Base-by-base conservation (phyloP, 2,888 invertebrate species). In the Callyntrura sp. region DNA sequence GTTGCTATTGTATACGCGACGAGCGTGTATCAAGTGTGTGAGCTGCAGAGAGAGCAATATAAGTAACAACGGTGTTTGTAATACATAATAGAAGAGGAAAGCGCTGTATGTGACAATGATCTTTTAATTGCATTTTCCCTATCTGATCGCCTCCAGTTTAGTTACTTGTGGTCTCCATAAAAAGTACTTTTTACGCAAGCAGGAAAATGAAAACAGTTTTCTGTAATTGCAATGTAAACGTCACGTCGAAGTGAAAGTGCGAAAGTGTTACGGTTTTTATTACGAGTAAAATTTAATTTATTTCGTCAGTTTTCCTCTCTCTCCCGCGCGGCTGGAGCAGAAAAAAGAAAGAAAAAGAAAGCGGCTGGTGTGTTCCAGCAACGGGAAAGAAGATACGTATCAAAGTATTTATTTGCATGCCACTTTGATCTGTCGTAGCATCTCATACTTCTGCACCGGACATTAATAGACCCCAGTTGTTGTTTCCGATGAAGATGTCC, bases 401-500 rank as follows among this genome's bases (percentile, higher is more conserved):
- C 17, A 55, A 12, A 55, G 17, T 55, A 55, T 55, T 55, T 57
- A 57, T 17, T 17, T 17, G 17, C 57, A 60, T 20, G 20, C 20
- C 35, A 35, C 35, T 6, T 35, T 35, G 35, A 35, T 35, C 35
- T 35, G 6, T 35, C 2, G 35, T 35, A 35, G 35, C 6, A 35
- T 2, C 35, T 11, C 2, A 8, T 51, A 51, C n/a, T 51, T 14
- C 51, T 5, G 14, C n/a, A 51, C 51, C 2, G 51, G 3, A n/a
- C n/a, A n/a, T 51, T 2, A 12, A 51, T 11, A 51, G 51, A 14
- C 51, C 51, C 51, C 35, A 28, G 14, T 11, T 35, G 43, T 43
- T 23, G 23, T 48, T 85, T 79, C 89, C 23, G 85, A 92, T 94
- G 91, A 94, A 94, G 91, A 93, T 93, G 86, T 94, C 93, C 76